Percentiles rank a stretch among this genome's conserved stretches.
These are phyloP conservation scores for Cataglyphis rosenhaueri DNA, from an alignment of 2,888 invertebrate genomes.

Conservation along the genomic window DNA sequence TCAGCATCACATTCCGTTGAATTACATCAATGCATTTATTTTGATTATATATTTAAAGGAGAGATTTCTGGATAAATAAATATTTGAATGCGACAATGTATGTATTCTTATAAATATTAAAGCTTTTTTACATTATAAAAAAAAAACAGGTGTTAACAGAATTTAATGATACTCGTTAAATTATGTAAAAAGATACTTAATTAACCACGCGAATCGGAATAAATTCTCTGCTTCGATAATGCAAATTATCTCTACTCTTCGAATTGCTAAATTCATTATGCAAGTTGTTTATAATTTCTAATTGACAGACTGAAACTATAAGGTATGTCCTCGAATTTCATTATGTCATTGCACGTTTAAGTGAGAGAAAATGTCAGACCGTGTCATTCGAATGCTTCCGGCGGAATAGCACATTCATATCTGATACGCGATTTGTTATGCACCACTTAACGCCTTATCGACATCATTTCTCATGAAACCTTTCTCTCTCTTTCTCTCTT, in stretches of 20 bases:
- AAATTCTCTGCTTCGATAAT: background rate
- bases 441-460: background rate
- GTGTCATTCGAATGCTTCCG: constrained; percentile 20
- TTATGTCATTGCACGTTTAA: background rate
- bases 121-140: background rate
- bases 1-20: background rate
- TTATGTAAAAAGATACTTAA: background rate
- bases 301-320: background rate
- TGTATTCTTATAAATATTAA: background rate
- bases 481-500: background rate
- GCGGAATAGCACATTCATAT: background rate
- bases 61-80: background rate
- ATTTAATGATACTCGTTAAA: background rate
- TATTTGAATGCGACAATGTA: background rate
- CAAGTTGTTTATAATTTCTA: background rate
- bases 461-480: constrained; percentile 8
- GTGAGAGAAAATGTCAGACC: constrained; percentile 30
- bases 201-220: background rate
- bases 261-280: background rate
- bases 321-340: constrained; percentile 19
- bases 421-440: constrained; percentile 1
- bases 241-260: background rate
- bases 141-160: background rate
- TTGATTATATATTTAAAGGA: background rate
- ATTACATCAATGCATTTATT: constrained; percentile 15